These are phyloP conservation scores for Chrysoperla carnea DNA, from an alignment of 1,140 invertebrate species.

Conservation along the genomic window DNA sequence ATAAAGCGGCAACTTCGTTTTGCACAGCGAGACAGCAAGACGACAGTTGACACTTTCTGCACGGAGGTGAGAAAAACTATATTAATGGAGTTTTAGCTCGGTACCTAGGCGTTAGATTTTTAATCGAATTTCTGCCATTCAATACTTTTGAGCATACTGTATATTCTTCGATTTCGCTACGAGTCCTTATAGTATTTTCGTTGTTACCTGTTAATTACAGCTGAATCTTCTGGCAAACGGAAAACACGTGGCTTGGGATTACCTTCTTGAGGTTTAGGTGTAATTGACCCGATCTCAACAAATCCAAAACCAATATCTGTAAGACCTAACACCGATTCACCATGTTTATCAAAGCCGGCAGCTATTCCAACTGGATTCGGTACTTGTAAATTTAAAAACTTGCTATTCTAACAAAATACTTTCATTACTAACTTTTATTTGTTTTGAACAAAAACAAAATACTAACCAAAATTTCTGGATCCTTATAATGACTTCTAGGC, in stretches of 20 bases:
- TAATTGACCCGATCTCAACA: constrained; percentile 93
- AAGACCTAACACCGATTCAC: constrained; percentile 70
- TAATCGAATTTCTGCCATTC: no score
- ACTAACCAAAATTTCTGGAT: constrained; percentile 42
- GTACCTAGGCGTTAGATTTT: no score
- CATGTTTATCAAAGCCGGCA: constrained; percentile 97
- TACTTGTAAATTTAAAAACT: constrained; percentile 52
- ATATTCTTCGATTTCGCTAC: no score
- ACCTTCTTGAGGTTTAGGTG: constrained; percentile 78
- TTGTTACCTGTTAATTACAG: constrained; percentile 84
- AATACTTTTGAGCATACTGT: no score
- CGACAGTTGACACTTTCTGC: no score
- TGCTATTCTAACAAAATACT: constrained; percentile 34
- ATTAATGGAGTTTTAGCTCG: no score
- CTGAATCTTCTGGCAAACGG: constrained; percentile 63
- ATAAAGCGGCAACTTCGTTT: no score
- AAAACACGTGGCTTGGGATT: constrained; percentile 89
- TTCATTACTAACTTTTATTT: constrained; percentile 1
- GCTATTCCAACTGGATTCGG: constrained; percentile 88
- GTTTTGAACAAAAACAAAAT: constrained; percentile 8
- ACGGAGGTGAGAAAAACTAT: no score
- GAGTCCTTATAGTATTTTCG: no score
- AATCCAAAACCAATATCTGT: constrained; percentile 83
- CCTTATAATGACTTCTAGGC: constrained; percentile 33
- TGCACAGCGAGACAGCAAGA: no score